phyloP scores from a whole-genome alignment of 2,888 invertebrate species.

The Pachliopta kotzebuea region DNA sequence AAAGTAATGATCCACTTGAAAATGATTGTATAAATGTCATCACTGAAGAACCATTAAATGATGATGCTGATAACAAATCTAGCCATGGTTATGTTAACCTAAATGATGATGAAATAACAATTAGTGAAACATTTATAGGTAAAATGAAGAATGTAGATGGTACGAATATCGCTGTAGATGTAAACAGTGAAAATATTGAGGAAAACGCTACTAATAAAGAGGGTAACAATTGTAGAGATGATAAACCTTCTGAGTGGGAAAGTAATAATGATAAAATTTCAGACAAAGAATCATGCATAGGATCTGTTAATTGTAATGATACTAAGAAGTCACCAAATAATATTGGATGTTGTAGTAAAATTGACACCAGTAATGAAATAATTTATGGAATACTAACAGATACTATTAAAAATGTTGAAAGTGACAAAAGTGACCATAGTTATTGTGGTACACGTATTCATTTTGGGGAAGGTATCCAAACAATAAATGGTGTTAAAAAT shows the following conservation, averaged over 20 bases:
- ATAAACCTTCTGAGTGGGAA: neutral
- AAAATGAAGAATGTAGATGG: neutral
- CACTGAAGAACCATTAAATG: constrained; percentile 42
- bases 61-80: constrained; percentile 12
- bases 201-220: neutral
- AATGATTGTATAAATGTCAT: constrained; percentile 43
- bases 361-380: neutral
- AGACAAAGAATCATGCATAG: neutral
- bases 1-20: constrained; percentile 16
- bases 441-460: neutral
- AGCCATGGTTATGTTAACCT: constrained; percentile 41
- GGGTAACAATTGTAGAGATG: neutral
- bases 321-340: too few species aligned
- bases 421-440: neutral
- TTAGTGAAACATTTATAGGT: neutral
- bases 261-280: neutral
- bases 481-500: neutral
- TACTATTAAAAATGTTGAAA: neutral
- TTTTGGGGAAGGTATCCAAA: neutral
- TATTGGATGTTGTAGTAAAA: too few species aligned
- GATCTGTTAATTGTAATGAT: neutral
- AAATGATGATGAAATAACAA: constrained; percentile 46
- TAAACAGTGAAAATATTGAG: neutral
- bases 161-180: neutral
- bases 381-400: neutral